Evolutionary conservation across 2,797 vertebrate genomes (phyloP).

Genomic region (Tamandua tetradactyla): DNA sequence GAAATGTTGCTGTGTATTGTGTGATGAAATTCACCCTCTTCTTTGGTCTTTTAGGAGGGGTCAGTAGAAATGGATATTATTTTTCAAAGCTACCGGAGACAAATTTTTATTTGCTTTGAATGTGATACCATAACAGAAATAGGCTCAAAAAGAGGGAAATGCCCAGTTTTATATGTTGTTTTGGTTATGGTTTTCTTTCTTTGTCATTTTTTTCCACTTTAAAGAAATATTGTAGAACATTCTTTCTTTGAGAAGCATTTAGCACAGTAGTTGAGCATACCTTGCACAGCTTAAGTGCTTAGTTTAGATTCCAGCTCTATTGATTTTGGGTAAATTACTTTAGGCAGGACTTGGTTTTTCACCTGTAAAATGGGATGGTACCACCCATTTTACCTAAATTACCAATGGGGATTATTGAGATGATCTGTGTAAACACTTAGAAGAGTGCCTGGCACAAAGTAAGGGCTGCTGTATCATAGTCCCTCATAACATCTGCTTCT

Average conservation of each 20-base stretch:
- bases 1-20: not conserved
- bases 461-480: not conserved
- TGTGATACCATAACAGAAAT: not conserved
- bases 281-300: not conserved
- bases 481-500: not conserved
- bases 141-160: not conserved
- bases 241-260: not conserved
- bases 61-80: conserved; percentile 1
- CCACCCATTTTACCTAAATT: not conserved
- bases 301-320: not conserved
- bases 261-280: not conserved
- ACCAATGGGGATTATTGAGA: not conserved
- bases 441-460: not conserved
- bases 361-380: not conserved
- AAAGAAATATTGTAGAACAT: not conserved
- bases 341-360: not conserved
- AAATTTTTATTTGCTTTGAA: conserved; percentile 26
- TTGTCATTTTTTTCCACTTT: not conserved
- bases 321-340: not conserved
- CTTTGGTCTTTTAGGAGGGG: not conserved
- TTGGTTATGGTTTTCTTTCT: not conserved
- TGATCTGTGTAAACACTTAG: not conserved
- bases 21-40: not conserved
- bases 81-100: conserved; percentile 46
- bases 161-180: not conserved